These are phyloP conservation scores for Zophobas atratus DNA, from an alignment of 1,140 invertebrate genomes.

Conservation along the genomic window DNA sequence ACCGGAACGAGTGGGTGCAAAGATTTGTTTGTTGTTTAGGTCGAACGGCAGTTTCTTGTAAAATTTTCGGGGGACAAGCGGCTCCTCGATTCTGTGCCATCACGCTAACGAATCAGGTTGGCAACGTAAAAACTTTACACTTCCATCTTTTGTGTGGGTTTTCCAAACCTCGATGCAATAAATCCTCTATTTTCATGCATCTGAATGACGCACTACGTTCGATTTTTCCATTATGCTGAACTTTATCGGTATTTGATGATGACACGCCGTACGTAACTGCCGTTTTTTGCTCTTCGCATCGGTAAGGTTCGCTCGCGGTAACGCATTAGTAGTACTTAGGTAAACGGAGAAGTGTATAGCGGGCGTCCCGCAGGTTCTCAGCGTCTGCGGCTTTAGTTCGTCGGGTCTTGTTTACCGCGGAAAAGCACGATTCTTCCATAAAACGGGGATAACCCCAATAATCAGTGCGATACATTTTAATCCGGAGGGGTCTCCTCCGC, in stretches of 20 bases:
- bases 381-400: background rate
- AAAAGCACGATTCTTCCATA: constrained; percentile 32
- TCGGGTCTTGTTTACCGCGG: constrained; percentile 18
- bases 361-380: too few species aligned
- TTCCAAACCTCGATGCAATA: background rate
- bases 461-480: constrained; percentile 35
- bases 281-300: background rate
- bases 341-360: too few species aligned
- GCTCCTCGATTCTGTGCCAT: too few species aligned
- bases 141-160: background rate
- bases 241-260: constrained; percentile 8
- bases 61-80: too few species aligned
- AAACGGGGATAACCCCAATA: constrained; percentile 29
- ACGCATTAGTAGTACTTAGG: too few species aligned
- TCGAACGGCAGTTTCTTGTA: too few species aligned
- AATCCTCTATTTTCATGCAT: constrained; percentile 2
- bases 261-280: background rate
- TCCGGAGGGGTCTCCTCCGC: background rate
- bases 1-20: background rate
- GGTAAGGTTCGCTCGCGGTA: too few species aligned
- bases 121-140: background rate
- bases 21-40: too few species aligned
- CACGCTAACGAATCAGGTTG: too few species aligned
- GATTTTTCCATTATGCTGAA: constrained; percentile 19
- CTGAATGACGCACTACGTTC: constrained; percentile 13